Evolutionary conservation across 2,888 invertebrate genomes (phyloP), one percentile per base, ranked within the genome.

Genomic region (Allophyes oxyacanthae): DNA sequence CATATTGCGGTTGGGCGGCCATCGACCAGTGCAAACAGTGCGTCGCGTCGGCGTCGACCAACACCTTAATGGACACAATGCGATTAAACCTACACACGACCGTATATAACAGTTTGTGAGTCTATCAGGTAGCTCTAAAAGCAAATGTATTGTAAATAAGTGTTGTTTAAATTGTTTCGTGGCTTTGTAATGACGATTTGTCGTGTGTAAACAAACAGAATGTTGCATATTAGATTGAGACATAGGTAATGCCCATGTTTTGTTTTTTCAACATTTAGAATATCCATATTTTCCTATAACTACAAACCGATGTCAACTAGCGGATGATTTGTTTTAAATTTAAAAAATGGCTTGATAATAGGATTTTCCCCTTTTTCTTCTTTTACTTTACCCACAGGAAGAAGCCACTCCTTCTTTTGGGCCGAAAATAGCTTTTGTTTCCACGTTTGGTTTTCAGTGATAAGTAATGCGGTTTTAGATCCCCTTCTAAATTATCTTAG

Each of bases 1-100:
- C 88, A 89, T 91, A 90, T 88, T 90, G 91, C 82, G 90, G 92
- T 88, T 77, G 83, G 82, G 74, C 79, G 80, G 75, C 64, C 65
- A 69, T 74, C 79, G 80, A 74, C 64, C 65, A 69, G 57, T 64
- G 59, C 73, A 72, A 74, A 75, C 76, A 72, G 72, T 75, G 74
- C 77, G 75, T n/a, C n/a, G n/a, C n/a, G n/a, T n/a, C n/a, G n/a
- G n/a, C n/a, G n/a, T 79, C 79, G 67, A 72, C 52, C 69, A 65
- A 64, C 70, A 69, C 75, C 75, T 75, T 84, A 84, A 85, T 85
- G 79, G 82, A 72, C 75, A 70, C 79, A 77, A 77, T 79, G 77
- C 60, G 59, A 66, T 71, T 76, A 77, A 78, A 77, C 75, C 71
- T 79, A 82, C 79, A 81, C 71, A 28, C 67, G 50, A 72, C 63